Conservation (phyloP, 2,113 vertebrate species). For the Otus sunia region DNA sequence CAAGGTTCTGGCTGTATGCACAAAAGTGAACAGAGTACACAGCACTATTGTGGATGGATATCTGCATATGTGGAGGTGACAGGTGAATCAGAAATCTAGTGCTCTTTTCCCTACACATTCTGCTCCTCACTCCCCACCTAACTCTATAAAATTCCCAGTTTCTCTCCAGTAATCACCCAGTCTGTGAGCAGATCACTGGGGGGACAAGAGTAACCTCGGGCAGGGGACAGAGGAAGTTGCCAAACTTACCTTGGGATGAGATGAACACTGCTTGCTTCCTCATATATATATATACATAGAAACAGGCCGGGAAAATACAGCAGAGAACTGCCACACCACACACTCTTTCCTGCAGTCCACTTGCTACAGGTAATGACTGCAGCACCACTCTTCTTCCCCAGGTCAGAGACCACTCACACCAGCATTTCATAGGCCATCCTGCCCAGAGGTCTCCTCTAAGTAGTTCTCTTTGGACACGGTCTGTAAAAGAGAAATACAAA, state of each 20-base stretch:
- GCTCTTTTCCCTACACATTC: background rate
- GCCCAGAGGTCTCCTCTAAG: background rate
- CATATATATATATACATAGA: background rate
- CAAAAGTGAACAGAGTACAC: background rate
- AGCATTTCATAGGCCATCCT: background rate
- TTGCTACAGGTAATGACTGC: background rate
- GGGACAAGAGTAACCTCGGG: background rate
- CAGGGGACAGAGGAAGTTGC: background rate
- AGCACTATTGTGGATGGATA: background rate
- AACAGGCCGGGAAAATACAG: background rate
- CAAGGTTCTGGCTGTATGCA: background rate
- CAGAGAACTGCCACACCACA: background rate
- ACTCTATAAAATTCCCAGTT: background rate
- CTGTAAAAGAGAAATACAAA: background rate
- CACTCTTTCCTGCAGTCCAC: accelerated
- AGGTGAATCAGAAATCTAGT: background rate
- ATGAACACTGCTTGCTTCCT: background rate
- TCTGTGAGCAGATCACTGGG: background rate
- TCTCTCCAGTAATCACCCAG: background rate
- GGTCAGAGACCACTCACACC: accelerated
- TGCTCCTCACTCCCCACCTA: background rate
- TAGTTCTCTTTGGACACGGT: background rate
- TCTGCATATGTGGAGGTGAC: background rate
- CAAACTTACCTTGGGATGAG: background rate
- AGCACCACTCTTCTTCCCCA: accelerated